Evolutionary conservation across 2,888 invertebrate species (phyloP).

Genomic region (Hesperia comma): DNA sequence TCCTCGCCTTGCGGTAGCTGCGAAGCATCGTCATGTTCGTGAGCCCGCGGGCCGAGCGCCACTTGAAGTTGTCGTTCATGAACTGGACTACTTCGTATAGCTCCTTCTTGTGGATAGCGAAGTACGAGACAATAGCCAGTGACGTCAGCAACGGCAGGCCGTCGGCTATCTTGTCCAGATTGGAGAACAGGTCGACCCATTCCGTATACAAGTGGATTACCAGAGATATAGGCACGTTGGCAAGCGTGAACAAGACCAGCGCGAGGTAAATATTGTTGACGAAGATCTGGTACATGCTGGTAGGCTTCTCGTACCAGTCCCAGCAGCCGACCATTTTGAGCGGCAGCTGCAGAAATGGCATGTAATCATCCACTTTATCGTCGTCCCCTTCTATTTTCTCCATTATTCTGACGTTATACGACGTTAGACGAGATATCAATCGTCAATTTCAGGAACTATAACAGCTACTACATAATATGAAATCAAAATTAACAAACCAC

Average conservation of each 20-base stretch:
- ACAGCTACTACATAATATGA: background rate
- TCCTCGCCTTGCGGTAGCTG: slow-evolving; percentile 61
- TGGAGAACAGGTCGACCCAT: slow-evolving; percentile 67
- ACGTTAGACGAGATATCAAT: no score
- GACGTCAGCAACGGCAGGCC: slow-evolving; percentile 64
- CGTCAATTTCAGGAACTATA: no score
- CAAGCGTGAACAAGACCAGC: slow-evolving; percentile 60
- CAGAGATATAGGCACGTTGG: slow-evolving; percentile 52
- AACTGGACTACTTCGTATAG: slow-evolving; percentile 60
- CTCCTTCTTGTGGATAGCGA: slow-evolving; percentile 57
- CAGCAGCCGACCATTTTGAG: slow-evolving; percentile 68
- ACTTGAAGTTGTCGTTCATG: slow-evolving; percentile 67
- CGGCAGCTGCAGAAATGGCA: slow-evolving; percentile 59
- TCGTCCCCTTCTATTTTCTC: background rate
- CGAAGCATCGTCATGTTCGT: slow-evolving; percentile 72
- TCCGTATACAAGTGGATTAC: slow-evolving; percentile 61
- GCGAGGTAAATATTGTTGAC: slow-evolving; percentile 61
- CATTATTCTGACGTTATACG: background rate
- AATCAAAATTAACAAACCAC: background rate
- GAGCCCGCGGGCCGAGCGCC: slow-evolving; percentile 68
- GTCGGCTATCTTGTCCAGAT: slow-evolving; percentile 65
- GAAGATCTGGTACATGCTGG: slow-evolving; percentile 49
- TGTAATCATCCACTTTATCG: slow-evolving; percentile 47
- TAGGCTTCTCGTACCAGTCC: slow-evolving; percentile 63
- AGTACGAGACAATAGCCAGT: slow-evolving; percentile 63